These are phyloP conservation scores for Allophyes oxyacanthae DNA, from an alignment of 2,888 invertebrate species.

Conservation along the genomic window DNA sequence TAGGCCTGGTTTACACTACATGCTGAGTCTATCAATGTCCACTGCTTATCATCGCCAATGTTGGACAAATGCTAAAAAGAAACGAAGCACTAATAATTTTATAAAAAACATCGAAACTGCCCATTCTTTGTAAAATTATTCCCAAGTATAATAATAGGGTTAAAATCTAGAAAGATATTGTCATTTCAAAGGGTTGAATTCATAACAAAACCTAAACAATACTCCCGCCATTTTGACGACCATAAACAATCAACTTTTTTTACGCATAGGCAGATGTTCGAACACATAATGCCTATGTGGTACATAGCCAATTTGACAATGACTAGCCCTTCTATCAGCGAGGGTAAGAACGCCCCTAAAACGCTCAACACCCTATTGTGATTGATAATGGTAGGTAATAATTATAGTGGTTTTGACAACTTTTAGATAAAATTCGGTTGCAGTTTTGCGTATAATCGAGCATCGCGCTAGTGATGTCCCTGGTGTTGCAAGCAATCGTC, in stretches of 20 bases:
- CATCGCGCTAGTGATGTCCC: too few relatives aligned
- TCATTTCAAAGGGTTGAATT: constrained; percentile 25
- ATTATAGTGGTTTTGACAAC: constrained; percentile 70
- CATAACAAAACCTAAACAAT: constrained; percentile 45
- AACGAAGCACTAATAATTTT: too few relatives aligned
- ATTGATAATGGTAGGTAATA: constrained; percentile 74
- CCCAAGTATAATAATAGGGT: too few relatives aligned
- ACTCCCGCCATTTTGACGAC: constrained; percentile 59
- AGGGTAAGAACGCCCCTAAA: constrained; percentile 67
- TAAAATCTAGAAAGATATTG: too few relatives aligned
- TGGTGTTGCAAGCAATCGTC: too few relatives aligned
- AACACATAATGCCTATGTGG: constrained; percentile 65
- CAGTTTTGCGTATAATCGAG: too few relatives aligned
- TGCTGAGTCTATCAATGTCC: too few relatives aligned
- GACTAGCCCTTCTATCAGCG: constrained; percentile 65
- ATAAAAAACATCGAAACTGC: too few relatives aligned
- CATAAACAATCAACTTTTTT: constrained; percentile 71
- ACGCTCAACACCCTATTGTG: constrained; percentile 63
- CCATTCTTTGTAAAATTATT: too few relatives aligned
- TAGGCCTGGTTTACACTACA: too few relatives aligned
- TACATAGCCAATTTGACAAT: constrained; percentile 62
- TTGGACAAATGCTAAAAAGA: too few relatives aligned
- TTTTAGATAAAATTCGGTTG: constrained; percentile 8
- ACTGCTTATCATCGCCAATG: too few relatives aligned
- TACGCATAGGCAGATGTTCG: constrained; percentile 77